phyloP scores from a whole-genome alignment of 92 coral and sea anemone genomes.

The Umimayanthus chanpuru region DNA sequence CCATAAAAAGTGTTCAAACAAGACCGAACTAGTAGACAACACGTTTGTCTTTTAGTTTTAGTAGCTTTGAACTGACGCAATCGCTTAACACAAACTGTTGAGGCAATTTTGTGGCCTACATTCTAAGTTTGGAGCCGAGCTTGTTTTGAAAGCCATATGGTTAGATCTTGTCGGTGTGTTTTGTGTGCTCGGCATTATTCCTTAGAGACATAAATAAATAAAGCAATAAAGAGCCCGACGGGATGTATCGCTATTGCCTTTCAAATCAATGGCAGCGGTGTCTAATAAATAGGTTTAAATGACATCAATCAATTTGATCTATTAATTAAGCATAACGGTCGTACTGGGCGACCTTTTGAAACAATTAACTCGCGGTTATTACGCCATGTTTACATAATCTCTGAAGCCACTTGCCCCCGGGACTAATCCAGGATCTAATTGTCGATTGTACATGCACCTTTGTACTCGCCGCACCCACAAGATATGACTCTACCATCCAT shows the following conservation, averaged over 20 bases:
- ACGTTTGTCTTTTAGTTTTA: not conserved
- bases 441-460: conserved; percentile 72
- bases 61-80: not conserved
- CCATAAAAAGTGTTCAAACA: not conserved
- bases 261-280: conserved; percentile 68
- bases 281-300: conserved; percentile 97
- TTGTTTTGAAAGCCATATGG: conserved; percentile 43
- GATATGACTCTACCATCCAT: not conserved
- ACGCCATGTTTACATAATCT: conserved; percentile 72
- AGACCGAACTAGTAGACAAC: not conserved
- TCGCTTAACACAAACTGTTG: not conserved
- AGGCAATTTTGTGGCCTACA: not conserved
- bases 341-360: conserved; percentile 73
- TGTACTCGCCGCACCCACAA: conserved; percentile 70
- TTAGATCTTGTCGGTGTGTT: conserved; percentile 34
- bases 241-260: conserved; percentile 61
- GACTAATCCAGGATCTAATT: conserved; percentile 68
- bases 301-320: conserved; percentile 89
- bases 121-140: conserved; percentile 3
- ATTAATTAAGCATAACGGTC: conserved; percentile 88
- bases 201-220: conserved; percentile 48
- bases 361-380: conserved; percentile 79
- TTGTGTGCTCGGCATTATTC: conserved; percentile 33
- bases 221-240: conserved; percentile 79
- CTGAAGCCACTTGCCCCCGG: conserved; percentile 68